Percentiles rank a stretch among this genome's conserved stretches.
Evolutionary conservation across 1,140 invertebrate species (phyloP).

Genomic region (Polyergus mexicanus): DNA sequence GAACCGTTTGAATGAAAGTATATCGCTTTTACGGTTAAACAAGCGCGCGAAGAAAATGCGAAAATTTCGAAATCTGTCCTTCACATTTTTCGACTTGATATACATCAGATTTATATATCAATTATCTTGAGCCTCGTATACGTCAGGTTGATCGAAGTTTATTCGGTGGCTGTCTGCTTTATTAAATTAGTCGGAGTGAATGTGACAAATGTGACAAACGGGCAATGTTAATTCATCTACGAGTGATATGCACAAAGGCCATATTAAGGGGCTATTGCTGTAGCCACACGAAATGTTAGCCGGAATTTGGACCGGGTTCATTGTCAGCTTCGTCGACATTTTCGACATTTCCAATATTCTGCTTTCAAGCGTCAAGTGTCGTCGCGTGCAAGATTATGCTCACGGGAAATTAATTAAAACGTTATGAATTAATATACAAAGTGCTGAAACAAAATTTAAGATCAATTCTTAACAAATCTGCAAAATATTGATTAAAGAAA

Average conservation of each 20-base stretch:
- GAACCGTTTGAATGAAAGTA: conserved; percentile 15
- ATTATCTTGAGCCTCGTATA: background rate
- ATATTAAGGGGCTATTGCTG: conserved; percentile 25
- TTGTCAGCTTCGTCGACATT: background rate
- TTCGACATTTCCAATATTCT: conserved; percentile 17
- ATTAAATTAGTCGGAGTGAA: conserved; percentile 34
- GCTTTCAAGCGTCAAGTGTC: conserved; percentile 2
- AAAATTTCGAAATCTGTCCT: conserved; percentile 4
- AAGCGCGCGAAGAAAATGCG: background rate
- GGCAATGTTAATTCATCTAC: conserved; percentile 28
- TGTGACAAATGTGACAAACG: conserved; percentile 30
- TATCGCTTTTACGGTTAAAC: conserved; percentile 1
- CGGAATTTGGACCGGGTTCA: background rate
- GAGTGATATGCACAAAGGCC: conserved; percentile 15
- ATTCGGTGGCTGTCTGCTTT: conserved; percentile 22
- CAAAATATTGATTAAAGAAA: background rate
- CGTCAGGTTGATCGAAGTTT: background rate
- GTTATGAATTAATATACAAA: background rate
- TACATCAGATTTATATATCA: background rate
- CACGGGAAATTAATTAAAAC: conserved; percentile 1
- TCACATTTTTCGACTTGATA: background rate
- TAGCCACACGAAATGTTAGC: background rate
- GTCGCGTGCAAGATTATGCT: background rate
- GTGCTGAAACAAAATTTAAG: background rate
- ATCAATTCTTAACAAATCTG: background rate